Base-by-base conservation (phyloP, 1,140 invertebrate genomes). In the Lysiphlebus fabarum region DNA sequence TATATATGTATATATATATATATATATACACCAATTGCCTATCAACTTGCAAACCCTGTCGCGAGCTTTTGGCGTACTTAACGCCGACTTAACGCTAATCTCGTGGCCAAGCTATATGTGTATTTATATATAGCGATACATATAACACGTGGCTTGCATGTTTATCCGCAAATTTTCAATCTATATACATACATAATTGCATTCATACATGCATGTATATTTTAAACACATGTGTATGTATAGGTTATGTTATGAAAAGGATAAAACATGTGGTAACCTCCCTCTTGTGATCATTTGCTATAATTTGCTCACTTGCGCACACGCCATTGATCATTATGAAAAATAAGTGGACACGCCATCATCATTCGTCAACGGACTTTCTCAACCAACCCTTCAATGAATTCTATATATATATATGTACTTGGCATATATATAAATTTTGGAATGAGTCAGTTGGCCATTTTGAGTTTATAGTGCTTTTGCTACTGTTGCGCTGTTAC, bases 391-490 rank as follows among this genome's bases (percentile, higher is more conserved):
- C 9, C 45, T 47, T 51, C 34, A n/a, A 51, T 12, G 9, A 6
- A 38, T 4, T 51, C 1, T 26, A 51, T 49, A 11, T 33, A 57
- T 54, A 55, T 58, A n/a, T 11, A 17, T 49, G 49, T 53, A 53
- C 51, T 65, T 67, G 59, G 65, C 67, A 72, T 69, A 65, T 67
- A 61, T 62, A 48, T 55, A 60, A 34, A 55, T 36, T 26, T 26
- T 54, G 14, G 45, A 61, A 56, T 67, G 69, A 67, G 67, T 44
- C 65, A 70, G 70, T 71, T 72, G 65, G 68, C 67, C 64, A 70
- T 76, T 72, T 73, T 65, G 68, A 73, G 67, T 74, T 76, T 70
- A n/a, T n/a, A 72, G 71, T 65, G 66, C 67, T 62, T 63, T 48
- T 63, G 64, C 64, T 64, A 45, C 56, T 50, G 55, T 50, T 56